Conservation (phyloP, 1,140 invertebrate species). For the Uloborus diversus region DNA sequence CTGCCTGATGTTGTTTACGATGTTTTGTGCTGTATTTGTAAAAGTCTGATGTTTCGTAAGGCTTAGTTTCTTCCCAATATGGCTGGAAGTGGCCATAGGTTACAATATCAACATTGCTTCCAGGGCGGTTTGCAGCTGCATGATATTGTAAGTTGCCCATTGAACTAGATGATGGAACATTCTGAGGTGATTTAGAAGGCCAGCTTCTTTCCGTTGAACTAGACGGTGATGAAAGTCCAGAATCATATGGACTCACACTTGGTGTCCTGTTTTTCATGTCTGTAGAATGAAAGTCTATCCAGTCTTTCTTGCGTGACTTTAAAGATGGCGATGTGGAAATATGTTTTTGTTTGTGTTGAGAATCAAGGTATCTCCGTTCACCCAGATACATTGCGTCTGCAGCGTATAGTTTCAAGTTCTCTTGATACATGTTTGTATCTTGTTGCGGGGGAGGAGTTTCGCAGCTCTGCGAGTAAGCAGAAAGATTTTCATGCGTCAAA, state of each 20-base stretch:
- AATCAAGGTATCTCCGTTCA: background rate
- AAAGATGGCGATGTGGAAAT: background rate
- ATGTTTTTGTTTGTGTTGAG: background rate
- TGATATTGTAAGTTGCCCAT: conserved; percentile 27
- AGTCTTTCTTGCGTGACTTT: background rate
- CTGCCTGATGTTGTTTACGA: conserved; percentile 68
- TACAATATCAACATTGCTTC: conserved; percentile 70
- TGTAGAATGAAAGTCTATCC: conserved; percentile 10
- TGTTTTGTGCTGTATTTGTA: conserved; percentile 97
- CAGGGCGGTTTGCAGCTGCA: background rate
- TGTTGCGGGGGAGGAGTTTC: background rate
- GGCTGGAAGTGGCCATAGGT: conserved; percentile 81
- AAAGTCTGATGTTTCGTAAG: conserved; percentile 96
- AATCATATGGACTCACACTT: conserved; percentile 1
- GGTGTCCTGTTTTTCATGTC: background rate
- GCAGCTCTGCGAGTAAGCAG: background rate
- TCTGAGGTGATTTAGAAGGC: background rate
- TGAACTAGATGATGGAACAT: conserved; percentile 27
- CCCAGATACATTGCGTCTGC: conserved; percentile 25
- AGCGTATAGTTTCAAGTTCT: conserved; percentile 30
- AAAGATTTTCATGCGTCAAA: background rate
- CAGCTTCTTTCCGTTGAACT: conserved; percentile 22
- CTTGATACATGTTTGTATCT: conserved; percentile 34
- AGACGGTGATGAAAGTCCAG: conserved; percentile 19
- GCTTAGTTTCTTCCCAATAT: conserved; percentile 92